Percentiles rank a stretch among this genome's conserved stretches.
These are phyloP conservation scores for Electrona antarctica DNA, from an alignment of 2,113 vertebrate genomes.

Conservation along the genomic window DNA sequence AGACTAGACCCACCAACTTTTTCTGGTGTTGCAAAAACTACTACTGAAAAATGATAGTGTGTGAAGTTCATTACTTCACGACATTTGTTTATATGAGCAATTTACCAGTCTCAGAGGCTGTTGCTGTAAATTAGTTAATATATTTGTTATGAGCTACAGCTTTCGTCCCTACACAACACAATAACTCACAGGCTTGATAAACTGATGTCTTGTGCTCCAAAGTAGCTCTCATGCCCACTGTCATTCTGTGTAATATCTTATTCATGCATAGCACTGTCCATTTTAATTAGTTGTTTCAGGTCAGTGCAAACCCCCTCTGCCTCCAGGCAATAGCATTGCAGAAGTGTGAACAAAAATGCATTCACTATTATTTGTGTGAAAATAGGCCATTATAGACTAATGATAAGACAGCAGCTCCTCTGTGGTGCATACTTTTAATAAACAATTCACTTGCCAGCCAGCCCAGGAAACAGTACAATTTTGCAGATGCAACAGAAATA, in stretches of 20 bases:
- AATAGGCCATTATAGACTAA: slow-evolving; percentile 66
- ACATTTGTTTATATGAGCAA: neutral
- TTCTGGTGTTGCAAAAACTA: neutral
- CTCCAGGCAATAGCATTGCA: slow-evolving; percentile 49
- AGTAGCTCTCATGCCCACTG: slow-evolving; percentile 49
- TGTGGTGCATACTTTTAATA: slow-evolving; percentile 47
- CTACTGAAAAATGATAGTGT: neutral
- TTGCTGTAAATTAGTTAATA: neutral
- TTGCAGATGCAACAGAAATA: slow-evolving; percentile 29
- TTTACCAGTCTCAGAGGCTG: neutral
- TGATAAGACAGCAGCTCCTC: slow-evolving; percentile 54
- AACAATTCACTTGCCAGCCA: slow-evolving; percentile 44
- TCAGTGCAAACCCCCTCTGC: slow-evolving; percentile 54
- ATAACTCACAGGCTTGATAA: slow-evolving; percentile 17
- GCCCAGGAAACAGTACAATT: slow-evolving; percentile 19
- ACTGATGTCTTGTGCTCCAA: slow-evolving; percentile 30
- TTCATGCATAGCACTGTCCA: slow-evolving; percentile 67
- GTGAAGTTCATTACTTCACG: neutral
- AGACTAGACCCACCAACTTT: neutral
- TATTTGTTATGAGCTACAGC: slow-evolving; percentile 1
- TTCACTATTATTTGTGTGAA: slow-evolving; percentile 64
- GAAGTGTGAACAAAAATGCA: slow-evolving; percentile 61
- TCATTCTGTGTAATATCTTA: slow-evolving; percentile 59
- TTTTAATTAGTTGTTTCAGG: slow-evolving; percentile 73
- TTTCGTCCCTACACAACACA: slow-evolving; percentile 16